Conservation (phyloP, 2,113 vertebrate species). For the Ptilorrhoa leucosticta region DNA sequence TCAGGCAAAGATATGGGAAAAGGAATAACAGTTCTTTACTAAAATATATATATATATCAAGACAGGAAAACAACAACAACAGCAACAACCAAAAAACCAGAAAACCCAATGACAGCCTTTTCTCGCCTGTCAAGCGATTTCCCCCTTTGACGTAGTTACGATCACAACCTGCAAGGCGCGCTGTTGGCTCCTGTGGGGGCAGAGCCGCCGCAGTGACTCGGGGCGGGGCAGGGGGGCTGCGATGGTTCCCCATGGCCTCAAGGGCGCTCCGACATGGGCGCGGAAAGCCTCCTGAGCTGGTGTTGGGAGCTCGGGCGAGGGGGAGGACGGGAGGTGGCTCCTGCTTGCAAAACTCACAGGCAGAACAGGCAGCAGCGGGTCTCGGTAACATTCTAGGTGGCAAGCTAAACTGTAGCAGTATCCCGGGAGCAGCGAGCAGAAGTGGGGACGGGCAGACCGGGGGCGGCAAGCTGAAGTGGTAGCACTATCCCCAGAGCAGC, state of each 20-base stretch:
- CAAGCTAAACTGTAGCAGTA: neutral
- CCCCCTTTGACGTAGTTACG: neutral
- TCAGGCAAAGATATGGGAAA: neutral
- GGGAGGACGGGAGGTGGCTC: neutral
- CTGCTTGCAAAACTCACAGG: neutral
- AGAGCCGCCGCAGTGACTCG: neutral
- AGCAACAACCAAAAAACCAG: neutral
- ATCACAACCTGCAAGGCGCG: neutral
- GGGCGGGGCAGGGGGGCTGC: neutral
- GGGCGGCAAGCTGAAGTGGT: too few species aligned
- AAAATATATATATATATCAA: neutral
- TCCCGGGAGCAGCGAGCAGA: too few species aligned
- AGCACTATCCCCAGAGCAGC: neutral
- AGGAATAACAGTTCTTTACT: neutral
- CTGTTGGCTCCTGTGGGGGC: neutral
- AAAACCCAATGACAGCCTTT: neutral
- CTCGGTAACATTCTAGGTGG: too few species aligned
- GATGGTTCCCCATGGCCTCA: accelerated
- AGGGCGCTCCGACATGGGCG: neutral
- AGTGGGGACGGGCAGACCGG: too few species aligned
- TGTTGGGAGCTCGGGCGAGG: too few species aligned
- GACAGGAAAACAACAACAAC: neutral
- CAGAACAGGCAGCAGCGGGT: neutral
- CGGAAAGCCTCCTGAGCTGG: neutral
- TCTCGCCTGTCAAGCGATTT: accelerated